Evolutionary conservation across 2,113 vertebrate species (phyloP), one percentile per base, ranked within the genome.

Genomic region (Leptosomus discolor): DNA sequence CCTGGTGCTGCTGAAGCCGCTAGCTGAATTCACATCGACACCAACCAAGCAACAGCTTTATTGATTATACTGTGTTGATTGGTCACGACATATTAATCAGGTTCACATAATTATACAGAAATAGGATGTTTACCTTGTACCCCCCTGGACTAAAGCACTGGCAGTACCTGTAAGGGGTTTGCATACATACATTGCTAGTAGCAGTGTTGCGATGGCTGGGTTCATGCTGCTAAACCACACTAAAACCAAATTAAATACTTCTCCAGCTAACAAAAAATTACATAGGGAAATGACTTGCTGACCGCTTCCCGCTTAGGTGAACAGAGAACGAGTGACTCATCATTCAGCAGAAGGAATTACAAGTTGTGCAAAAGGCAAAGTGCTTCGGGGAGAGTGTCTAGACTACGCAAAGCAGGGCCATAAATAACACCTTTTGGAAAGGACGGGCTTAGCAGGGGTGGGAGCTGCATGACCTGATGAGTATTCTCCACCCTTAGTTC

Each of bases 341-440:
- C 82, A 63, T 60, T 92, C 77, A 85, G 91, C 76, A 95, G 68
- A 91, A 94, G 61, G 92, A 96, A 96, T 97, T 89, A 96, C 34
- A 82, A 96, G 64, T 86, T 84, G 71, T 64, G 58, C 92, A 94
- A 85, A 92, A 95, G 80, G 89, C 69, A 91, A 88, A 94, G 70
- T 57, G 88, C 90, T 97, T 92, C 36, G 0, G 94, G 95, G 85
- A 92, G 82, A 92, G 71, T 7, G 80, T 94, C 90, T 96, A 96
- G 95, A 97, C 94, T 80, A 93, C 3, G 82, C 68, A 88, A 57
- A 93, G 89, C 51, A 65, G 68, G 43, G 19, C 89, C 90, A 93
- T 95, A 97, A 96, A 95, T 97, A 92, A 94, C 41, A 86, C 64
- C 79, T 86, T 57, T 70, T 76, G 90, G 75, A 96, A 95, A 87